phyloP scores from a whole-genome alignment of 2,113 vertebrate species.

The Pardalotus punctatus region DNA sequence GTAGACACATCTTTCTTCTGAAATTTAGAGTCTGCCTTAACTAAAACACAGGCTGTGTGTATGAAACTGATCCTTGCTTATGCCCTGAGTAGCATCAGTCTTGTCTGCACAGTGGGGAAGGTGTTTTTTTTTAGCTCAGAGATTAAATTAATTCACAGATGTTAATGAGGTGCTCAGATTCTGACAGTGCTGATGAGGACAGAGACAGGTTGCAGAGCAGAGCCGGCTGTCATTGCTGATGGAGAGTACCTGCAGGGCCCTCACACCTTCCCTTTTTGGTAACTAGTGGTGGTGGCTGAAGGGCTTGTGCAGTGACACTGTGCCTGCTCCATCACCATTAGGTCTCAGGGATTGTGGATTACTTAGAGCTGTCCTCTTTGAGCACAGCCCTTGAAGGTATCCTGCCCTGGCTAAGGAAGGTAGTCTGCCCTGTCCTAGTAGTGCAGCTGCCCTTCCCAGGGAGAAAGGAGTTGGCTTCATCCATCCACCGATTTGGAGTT shows the following conservation, averaged over 20 bases:
- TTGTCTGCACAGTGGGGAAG: not conserved
- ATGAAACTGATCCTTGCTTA: not conserved
- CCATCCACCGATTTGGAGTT: not conserved
- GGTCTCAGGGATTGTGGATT: not conserved
- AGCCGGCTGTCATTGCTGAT: not conserved
- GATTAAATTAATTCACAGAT: not conserved
- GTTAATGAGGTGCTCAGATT: not conserved
- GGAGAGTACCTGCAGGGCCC: not conserved
- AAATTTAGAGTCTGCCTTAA: not conserved
- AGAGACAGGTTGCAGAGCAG: not conserved
- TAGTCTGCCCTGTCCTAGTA: not conserved
- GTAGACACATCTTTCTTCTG: not conserved
- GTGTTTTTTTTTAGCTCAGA: not conserved
- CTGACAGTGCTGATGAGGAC: not conserved
- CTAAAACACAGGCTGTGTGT: not conserved
- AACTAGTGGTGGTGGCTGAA: not conserved
- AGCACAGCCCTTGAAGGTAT: not conserved
- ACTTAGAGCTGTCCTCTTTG: not conserved
- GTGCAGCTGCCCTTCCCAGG: not conserved
- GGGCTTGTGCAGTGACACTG: not conserved
- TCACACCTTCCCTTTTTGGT: fast-evolving
- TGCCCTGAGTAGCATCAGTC: not conserved
- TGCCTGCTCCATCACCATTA: not conserved
- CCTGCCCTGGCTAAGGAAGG: not conserved
- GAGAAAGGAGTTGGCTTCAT: not conserved